A percentile compares a stretch with the other conserved stretches of the same genome.
Conservation (phyloP, 2,797 vertebrate genomes). For the Gymnocypris eckloni region DNA sequence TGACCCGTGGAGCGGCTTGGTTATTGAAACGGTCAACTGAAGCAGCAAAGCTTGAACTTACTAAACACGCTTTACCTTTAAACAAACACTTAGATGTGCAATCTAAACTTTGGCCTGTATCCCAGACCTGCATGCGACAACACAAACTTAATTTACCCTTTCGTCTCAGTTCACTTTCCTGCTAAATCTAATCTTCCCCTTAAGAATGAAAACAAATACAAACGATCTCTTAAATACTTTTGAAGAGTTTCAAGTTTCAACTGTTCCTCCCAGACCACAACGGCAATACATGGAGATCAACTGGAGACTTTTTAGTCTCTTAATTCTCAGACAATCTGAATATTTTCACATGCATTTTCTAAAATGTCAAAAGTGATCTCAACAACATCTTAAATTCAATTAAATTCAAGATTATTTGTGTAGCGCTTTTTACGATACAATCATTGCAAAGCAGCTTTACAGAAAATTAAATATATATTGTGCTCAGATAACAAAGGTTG, state of each 20-base stretch:
- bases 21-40: conserved; percentile 1
- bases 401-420: too few species aligned
- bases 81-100: conserved; percentile 13
- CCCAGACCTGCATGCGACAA: conserved; percentile 15
- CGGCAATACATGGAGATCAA: not conserved
- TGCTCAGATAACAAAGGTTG: not conserved
- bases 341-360: not conserved
- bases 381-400: not conserved
- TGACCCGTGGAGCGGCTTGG: not conserved
- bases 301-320: not conserved
- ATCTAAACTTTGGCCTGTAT: conserved; percentile 10
- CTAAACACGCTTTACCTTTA: conserved; percentile 12
- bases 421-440: too few species aligned
- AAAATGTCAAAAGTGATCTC: not conserved
- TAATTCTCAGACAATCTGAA: not conserved
- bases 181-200: not conserved
- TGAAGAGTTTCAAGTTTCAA: not conserved
- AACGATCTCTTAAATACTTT: not conserved
- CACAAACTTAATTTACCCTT: not conserved
- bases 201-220: not conserved
- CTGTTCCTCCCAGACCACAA: not conserved
- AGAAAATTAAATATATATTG: too few species aligned
- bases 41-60: conserved; percentile 1
- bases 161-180: not conserved
- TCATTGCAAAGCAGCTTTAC: too few species aligned